Conservation (phyloP, 2,888 invertebrate species). For the Eulithis prunata region DNA sequence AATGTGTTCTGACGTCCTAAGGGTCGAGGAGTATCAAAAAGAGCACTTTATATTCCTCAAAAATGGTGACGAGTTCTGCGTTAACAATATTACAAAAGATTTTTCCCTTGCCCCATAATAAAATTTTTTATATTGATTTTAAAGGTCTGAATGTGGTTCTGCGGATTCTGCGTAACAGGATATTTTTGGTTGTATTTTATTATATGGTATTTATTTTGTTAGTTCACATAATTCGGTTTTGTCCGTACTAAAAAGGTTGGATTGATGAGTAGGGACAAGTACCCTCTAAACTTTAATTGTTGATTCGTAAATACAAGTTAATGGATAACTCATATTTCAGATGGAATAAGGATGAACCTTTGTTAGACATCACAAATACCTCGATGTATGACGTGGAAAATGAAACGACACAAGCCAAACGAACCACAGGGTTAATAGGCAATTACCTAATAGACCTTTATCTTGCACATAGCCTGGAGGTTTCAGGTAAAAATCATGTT, state of each 20-base stretch:
- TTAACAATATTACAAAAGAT: slow-evolving; percentile 7
- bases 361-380: slow-evolving; percentile 9
- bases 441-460: slow-evolving; percentile 20
- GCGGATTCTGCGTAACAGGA: neutral
- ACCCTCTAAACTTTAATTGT: neutral
- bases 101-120: slow-evolving; percentile 1
- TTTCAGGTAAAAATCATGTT: neutral
- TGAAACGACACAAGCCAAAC: slow-evolving; percentile 8
- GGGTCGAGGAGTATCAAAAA: slow-evolving; percentile 1
- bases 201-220: neutral
- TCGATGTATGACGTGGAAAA: slow-evolving; percentile 11
- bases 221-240: neutral
- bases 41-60: slow-evolving; percentile 18
- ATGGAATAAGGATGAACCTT: neutral
- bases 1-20: neutral
- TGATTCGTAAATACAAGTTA: neutral
- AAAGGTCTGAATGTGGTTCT: neutral
- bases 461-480: neutral
- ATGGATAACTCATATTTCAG: neutral
- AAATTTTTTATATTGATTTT: slow-evolving; percentile 11
- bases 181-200: neutral
- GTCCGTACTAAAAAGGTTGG: neutral
- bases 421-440: slow-evolving; percentile 13
- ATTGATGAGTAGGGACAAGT: neutral
- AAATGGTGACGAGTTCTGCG: slow-evolving; percentile 6